Conservation (phyloP, 2,888 invertebrate genomes). For the Phymatocera aterrima region DNA sequence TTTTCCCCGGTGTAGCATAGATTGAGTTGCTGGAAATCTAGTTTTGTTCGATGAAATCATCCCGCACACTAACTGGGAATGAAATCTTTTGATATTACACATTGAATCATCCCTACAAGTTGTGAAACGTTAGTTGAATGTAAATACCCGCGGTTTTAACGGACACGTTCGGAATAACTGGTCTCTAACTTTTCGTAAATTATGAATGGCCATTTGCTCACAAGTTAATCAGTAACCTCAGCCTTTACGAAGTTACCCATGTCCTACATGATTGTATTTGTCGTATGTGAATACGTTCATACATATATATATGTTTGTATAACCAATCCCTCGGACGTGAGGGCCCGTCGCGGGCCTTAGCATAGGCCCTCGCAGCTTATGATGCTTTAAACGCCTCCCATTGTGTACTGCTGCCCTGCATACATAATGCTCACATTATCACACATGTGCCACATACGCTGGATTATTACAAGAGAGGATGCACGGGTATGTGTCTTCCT, state of each 20-base stretch:
- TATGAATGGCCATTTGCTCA: slow-evolving; percentile 38
- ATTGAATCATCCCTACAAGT: not conserved
- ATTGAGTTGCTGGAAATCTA: not conserved
- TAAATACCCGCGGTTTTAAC: slow-evolving; percentile 6
- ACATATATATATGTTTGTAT: not conserved
- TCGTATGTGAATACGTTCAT: slow-evolving; percentile 4
- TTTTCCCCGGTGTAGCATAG: not conserved
- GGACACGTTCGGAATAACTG: slow-evolving; percentile 13
- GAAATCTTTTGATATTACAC: not conserved
- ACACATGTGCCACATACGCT: slow-evolving; percentile 40
- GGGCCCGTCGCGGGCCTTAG: slow-evolving; percentile 32
- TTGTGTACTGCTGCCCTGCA: slow-evolving; percentile 46
- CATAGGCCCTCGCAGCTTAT: slow-evolving; percentile 36
- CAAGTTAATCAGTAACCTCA: slow-evolving; percentile 36
- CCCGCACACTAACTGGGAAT: not conserved
- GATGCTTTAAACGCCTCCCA: slow-evolving; percentile 47
- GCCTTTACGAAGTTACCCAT: slow-evolving; percentile 36
- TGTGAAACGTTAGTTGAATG: slow-evolving; percentile 10
- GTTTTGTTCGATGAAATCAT: not conserved
- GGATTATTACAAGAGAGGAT: slow-evolving; percentile 46
- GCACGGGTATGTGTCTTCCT: slow-evolving; percentile 47
- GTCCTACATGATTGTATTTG: slow-evolving; percentile 33
- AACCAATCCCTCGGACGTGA: slow-evolving; percentile 44
- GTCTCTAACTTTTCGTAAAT: slow-evolving; percentile 32
- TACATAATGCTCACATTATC: slow-evolving; percentile 45